Evolutionary conservation across 2,888 invertebrate species (phyloP).

Genomic region (Diadromus collaris): DNA sequence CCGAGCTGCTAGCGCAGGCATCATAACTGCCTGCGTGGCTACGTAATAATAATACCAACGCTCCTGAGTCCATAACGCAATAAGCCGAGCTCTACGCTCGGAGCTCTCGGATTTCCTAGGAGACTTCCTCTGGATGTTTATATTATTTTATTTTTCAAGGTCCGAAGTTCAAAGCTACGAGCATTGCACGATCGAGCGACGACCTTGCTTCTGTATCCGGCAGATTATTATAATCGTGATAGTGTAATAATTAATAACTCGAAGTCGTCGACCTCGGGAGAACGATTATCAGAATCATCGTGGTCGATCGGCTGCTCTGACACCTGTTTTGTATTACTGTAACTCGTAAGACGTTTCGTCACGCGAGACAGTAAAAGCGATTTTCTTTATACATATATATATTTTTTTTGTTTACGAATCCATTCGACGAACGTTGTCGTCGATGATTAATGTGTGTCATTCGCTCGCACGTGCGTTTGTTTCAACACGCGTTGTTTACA

Average conservation of each 20-base stretch:
- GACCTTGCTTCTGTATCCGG: background rate
- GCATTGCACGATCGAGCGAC: slow-evolving; percentile 6
- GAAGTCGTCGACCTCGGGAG: slow-evolving; percentile 8
- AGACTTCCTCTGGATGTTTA: background rate
- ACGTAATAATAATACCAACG: slow-evolving; percentile 17
- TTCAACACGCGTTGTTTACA: slow-evolving; percentile 39
- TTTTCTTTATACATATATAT: background rate
- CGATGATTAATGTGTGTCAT: slow-evolving; percentile 28
- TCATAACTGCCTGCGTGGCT: slow-evolving; percentile 25
- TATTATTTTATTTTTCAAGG: background rate
- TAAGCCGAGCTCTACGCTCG: background rate
- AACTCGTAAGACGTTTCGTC: background rate
- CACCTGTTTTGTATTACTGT: background rate
- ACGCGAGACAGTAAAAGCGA: background rate
- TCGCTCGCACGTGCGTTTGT: slow-evolving; percentile 34
- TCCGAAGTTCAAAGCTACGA: slow-evolving; percentile 13
- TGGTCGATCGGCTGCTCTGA: background rate
- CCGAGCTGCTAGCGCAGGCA: slow-evolving; percentile 16
- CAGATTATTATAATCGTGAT: background rate
- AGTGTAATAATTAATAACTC: background rate
- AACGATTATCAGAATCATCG: background rate
- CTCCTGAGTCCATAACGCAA: slow-evolving; percentile 27
- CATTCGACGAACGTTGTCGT: slow-evolving; percentile 1
- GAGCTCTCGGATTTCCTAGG: slow-evolving; percentile 4
- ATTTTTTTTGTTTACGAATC: background rate